phyloP scores from a whole-genome alignment of 2,797 vertebrate genomes.

The Periparus ater region DNA sequence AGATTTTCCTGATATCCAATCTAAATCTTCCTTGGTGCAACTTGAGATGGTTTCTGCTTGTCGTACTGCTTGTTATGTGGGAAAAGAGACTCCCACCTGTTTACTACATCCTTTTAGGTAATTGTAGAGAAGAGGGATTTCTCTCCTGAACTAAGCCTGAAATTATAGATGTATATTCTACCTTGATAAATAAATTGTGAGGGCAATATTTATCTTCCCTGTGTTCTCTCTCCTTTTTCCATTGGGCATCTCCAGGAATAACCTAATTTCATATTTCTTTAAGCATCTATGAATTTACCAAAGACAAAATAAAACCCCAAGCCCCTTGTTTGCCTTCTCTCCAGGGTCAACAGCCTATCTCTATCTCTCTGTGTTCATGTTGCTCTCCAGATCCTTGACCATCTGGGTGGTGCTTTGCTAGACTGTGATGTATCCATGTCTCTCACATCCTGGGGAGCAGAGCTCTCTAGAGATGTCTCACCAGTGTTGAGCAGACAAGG shows the following conservation, averaged over 20 bases:
- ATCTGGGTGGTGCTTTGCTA: neutral
- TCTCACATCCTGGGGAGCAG: fast-evolving
- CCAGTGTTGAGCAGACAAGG: neutral
- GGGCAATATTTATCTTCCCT: fast-evolving
- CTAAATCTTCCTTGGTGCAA: neutral
- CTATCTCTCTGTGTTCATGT: neutral
- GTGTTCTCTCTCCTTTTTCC: neutral
- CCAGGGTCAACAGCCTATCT: neutral
- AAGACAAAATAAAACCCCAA: neutral
- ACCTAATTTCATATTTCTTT: neutral
- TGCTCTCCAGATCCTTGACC: neutral
- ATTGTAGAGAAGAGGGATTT: neutral
- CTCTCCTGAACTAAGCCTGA: neutral
- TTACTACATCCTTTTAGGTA: neutral
- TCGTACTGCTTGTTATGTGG: neutral
- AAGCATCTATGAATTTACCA: neutral
- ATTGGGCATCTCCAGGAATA: neutral
- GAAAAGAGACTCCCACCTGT: neutral
- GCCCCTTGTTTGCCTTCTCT: neutral
- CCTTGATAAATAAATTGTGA: neutral
- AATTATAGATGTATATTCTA: neutral
- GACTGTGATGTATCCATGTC: fast-evolving
- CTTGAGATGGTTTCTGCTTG: neutral
- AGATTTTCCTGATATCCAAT: neutral
- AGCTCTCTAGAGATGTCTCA: neutral